Evolutionary conservation across 1,140 invertebrate genomes (phyloP), one percentile per base, ranked within the genome.

Genomic region (Macrosteles quadrilineatus): DNA sequence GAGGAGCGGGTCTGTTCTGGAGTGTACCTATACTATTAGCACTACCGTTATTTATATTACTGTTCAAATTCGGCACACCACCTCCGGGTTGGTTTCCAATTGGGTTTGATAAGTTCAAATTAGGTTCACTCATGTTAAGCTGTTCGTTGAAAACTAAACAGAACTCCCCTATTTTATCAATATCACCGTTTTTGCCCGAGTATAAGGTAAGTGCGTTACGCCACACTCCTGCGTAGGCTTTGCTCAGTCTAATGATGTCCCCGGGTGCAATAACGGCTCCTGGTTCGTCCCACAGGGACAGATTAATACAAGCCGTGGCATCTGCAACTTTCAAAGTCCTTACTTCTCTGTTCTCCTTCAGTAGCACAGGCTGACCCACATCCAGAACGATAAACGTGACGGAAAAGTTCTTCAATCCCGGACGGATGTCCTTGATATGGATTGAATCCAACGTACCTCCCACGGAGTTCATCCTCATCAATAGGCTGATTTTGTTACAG

Each of bases 251-350:
- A 69, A 97, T 91, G 55, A 98, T 98, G 79, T 98, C 96, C 6
- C 96, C 96, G 1, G 95, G 91, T 70, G 85, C 79, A 67, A 99
- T 81, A 43, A 94, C 83, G 63, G 92, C 88, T 1, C 96, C 96
- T 0, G 93, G 90, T 76, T 98, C 95, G 81, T 98, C 96, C 96
- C 96, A 98, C 59, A 98, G 88, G 0, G 95, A 97, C 19, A 97
- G 87, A 82, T 98, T 98, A 57, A 98, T 94, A 72, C 89, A 91
- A 12, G 94, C 97, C 2, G 92, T 91, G 67, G 87, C 89, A 79
- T 99, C 97, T 14, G 95, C 96, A 19, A 98, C 91, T 86, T 96
- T 95, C 76, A 95, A 91, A 40, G 96, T 95, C 76, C 96, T 85
- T 71, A 99, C 93, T 85, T 95, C 93, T 71, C 93, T 88, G 76